Percentiles rank a stretch among this genome's conserved stretches.
Conservation (phyloP, 2,888 invertebrate genomes). For the Coleophora deauratella region DNA sequence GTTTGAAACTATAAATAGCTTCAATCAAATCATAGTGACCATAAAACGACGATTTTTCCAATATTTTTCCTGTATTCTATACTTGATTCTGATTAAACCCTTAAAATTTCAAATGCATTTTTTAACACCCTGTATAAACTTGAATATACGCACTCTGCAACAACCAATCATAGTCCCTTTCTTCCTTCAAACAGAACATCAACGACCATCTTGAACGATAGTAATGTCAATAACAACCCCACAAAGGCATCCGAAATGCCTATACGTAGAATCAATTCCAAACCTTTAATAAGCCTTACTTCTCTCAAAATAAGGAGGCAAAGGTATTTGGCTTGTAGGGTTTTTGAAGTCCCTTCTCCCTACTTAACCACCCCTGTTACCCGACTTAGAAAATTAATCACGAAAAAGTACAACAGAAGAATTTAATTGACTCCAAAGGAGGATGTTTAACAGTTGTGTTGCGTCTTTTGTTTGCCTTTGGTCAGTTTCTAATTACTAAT, state of each 20-base stretch:
- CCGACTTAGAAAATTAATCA: slow-evolving; percentile 51
- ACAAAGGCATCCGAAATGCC: slow-evolving; percentile 44
- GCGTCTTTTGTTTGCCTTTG: no score
- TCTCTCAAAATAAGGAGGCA: slow-evolving; percentile 30
- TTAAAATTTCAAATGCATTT: no score
- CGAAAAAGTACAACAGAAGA: slow-evolving; percentile 48
- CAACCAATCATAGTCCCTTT: slow-evolving; percentile 1
- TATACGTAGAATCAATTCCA: slow-evolving; percentile 57
- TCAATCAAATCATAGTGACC: no score
- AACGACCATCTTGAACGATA: slow-evolving; percentile 34
- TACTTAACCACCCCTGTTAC: background rate
- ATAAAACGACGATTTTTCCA: no score
- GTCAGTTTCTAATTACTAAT: no score
- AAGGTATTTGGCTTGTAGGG: slow-evolving; percentile 34
- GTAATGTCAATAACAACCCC: slow-evolving; percentile 51
- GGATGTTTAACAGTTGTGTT: slow-evolving; percentile 25
- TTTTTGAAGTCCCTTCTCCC: slow-evolving; percentile 40
- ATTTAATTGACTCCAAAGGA: slow-evolving; percentile 59
- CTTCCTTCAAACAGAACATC: slow-evolving; percentile 27
- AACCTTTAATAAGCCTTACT: slow-evolving; percentile 63
- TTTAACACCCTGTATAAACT: no score
- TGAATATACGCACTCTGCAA: no score
- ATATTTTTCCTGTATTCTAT: no score
- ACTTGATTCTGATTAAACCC: no score
- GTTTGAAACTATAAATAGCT: no score